Percentiles rank a stretch among this genome's conserved stretches.
phyloP scores from a whole-genome alignment of 2,797 vertebrate genomes.

The Anguilla megastoma region DNA sequence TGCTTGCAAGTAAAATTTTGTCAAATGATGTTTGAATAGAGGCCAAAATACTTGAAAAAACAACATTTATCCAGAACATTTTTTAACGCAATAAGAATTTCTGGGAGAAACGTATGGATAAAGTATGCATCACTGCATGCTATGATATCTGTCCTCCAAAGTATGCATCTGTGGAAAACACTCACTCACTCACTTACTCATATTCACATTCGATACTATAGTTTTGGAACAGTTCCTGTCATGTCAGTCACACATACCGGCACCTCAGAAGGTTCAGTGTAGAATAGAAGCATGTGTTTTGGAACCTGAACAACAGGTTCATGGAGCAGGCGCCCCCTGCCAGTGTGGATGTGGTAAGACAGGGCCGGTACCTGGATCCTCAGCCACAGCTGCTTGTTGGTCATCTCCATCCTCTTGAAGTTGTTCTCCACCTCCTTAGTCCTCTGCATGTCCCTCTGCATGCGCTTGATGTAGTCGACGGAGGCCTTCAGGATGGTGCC shows the following conservation, averaged over 20 bases:
- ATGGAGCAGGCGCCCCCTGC: not conserved
- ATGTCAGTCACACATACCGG: not conserved
- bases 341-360: not conserved
- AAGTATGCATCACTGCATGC: not conserved
- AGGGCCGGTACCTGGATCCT: constrained; percentile 84
- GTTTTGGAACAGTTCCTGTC: not conserved
- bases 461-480: constrained; percentile 95
- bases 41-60: too few species aligned
- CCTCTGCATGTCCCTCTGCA: constrained; percentile 94
- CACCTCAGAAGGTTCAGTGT: not conserved
- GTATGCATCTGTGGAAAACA: not conserved
- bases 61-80: too few species aligned
- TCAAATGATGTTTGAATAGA: not conserved
- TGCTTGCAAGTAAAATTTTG: too few species aligned
- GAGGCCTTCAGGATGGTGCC: constrained; percentile 95
- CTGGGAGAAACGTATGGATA: not conserved
- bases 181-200: not conserved
- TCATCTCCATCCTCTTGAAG: constrained; percentile 91
- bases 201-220: not conserved
- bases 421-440: constrained; percentile 91
- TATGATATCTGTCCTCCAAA: too few species aligned
- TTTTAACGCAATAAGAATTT: too few species aligned
- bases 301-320: not conserved
- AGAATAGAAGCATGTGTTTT: not conserved
- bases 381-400: constrained; percentile 92